phyloP scores from a whole-genome alignment of 2,113 vertebrate species.

The Gobius niger region DNA sequence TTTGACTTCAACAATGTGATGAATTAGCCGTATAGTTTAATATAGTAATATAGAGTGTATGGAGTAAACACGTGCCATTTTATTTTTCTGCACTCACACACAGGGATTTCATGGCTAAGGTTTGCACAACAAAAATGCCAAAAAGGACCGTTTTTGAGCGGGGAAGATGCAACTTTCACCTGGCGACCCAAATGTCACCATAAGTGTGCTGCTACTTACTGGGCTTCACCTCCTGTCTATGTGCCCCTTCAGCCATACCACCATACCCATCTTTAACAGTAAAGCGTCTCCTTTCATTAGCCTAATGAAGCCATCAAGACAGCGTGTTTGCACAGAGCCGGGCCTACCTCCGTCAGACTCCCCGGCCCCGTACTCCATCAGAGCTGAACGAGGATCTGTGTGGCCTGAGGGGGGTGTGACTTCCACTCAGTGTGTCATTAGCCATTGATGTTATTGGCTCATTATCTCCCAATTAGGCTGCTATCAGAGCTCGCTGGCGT shows the following conservation, averaged over 20 bases:
- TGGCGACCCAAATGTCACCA: not conserved
- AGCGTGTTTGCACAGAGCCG: constrained; percentile 63
- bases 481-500: constrained; percentile 73
- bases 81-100: too few relatives aligned
- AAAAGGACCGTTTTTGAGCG: too few relatives aligned
- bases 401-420: constrained; percentile 72
- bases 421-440: constrained; percentile 73
- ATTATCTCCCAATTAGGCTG: constrained; percentile 77
- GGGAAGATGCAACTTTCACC: not conserved
- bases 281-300: constrained; percentile 60
- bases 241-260: constrained; percentile 35
- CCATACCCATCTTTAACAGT: constrained; percentile 51
- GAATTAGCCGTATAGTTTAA: too few relatives aligned
- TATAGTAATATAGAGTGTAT: too few relatives aligned
- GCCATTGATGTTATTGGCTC: constrained; percentile 77
- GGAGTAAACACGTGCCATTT: too few relatives aligned
- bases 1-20: too few relatives aligned
- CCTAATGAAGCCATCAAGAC: constrained; percentile 70
- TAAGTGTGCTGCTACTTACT: constrained; percentile 7
- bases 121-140: too few relatives aligned
- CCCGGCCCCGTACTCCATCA: constrained; percentile 65
- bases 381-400: constrained; percentile 66
- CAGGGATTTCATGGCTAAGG: too few relatives aligned
- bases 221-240: constrained; percentile 25
- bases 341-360: constrained; percentile 57